These are phyloP conservation scores for Rhea americana DNA, from an alignment of 2,113 vertebrate genomes.

Conservation along the genomic window DNA sequence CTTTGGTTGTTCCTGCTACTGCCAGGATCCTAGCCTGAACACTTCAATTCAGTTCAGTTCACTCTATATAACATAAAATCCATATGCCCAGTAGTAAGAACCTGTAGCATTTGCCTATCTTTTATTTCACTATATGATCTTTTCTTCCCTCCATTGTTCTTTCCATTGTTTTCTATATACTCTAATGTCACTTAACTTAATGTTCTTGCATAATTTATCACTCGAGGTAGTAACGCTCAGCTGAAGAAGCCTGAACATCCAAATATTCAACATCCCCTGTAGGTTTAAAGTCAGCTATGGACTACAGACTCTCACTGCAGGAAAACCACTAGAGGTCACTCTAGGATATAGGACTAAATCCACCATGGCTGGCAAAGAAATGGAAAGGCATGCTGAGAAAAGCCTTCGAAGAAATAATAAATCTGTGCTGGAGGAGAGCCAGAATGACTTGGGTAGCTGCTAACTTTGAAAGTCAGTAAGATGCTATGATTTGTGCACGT, in stretches of 20 bases:
- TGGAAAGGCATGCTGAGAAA: neutral
- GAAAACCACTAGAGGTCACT: neutral
- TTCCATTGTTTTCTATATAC: neutral
- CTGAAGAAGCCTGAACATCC: neutral
- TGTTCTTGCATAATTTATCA: neutral
- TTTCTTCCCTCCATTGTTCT: neutral
- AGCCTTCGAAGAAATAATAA: too few relatives aligned
- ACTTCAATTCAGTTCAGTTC: neutral
- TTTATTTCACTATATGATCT: neutral
- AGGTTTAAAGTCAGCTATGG: neutral
- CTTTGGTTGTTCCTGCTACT: neutral
- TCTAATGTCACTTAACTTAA: rapidly evolving
- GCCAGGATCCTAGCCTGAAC: neutral
- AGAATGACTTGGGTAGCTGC: neutral
- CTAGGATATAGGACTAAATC: neutral
- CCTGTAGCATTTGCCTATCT: neutral
- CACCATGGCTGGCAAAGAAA: neutral
- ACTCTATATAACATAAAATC: neutral
- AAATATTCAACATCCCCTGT: neutral
- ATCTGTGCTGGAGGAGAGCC: neutral
- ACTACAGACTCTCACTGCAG: neutral
- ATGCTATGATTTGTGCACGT: neutral
- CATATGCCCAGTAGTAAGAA: neutral
- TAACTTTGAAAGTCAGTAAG: neutral
- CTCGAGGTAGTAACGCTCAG: neutral